These are phyloP conservation scores for Platycheirus rosarum DNA, from an alignment of 2,888 invertebrate genomes.

Conservation along the genomic window DNA sequence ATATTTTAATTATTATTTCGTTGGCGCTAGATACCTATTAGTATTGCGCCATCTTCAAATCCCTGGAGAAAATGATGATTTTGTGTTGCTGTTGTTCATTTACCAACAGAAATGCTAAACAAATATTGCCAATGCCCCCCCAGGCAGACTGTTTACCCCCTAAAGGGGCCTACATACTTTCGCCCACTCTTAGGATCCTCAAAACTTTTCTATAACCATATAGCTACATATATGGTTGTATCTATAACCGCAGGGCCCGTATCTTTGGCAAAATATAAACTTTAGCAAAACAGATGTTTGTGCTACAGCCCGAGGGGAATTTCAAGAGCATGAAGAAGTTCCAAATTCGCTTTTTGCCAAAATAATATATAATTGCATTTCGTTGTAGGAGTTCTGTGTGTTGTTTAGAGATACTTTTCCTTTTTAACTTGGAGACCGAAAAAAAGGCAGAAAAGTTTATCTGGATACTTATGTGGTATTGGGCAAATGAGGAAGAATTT, in stretches of 20 bases:
- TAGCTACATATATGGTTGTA: background rate
- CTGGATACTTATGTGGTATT: background rate
- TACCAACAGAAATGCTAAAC: conserved; percentile 28
- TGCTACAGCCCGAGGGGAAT: background rate
- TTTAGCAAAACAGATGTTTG: conserved; percentile 56
- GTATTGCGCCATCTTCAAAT: background rate
- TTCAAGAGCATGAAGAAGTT: background rate
- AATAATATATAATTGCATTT: conserved; percentile 38
- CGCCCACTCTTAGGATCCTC: conserved; percentile 3
- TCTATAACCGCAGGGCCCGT: conserved; percentile 44
- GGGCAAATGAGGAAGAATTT: background rate
- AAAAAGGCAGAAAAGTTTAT: too few species aligned
- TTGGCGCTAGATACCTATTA: conserved; percentile 29
- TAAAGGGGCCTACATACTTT: too few species aligned
- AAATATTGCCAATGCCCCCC: conserved; percentile 30
- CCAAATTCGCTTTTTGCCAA: conserved; percentile 31
- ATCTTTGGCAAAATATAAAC: conserved; percentile 15
- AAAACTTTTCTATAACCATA: conserved; percentile 15
- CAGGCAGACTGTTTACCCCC: background rate
- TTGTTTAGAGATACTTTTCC: conserved; percentile 5
- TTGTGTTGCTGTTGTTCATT: conserved; percentile 15
- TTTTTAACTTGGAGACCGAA: background rate
- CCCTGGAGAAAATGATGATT: background rate
- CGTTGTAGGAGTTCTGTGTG: conserved; percentile 25
- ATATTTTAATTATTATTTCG: conserved; percentile 34